Conservation (phyloP, 2,888 invertebrate species). For the Nomada goodeniana region DNA sequence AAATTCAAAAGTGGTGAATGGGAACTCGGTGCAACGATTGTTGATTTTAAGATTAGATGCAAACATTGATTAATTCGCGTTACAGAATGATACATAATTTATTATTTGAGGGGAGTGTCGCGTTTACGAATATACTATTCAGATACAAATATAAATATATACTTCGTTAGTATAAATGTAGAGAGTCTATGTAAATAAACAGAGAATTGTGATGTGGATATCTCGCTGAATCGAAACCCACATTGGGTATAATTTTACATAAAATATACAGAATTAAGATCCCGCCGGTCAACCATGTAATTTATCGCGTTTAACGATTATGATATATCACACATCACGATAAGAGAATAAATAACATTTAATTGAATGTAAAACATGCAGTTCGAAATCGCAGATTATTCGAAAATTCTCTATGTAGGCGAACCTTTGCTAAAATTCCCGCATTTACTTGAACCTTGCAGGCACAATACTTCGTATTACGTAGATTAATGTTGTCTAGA, state of each 20-base stretch:
- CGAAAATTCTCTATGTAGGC: slow-evolving; percentile 19
- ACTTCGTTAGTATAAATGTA: slow-evolving; percentile 43
- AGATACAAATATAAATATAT: slow-evolving; percentile 26
- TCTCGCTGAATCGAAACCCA: slow-evolving; percentile 52
- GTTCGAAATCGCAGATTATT: slow-evolving; percentile 8
- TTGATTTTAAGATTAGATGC: slow-evolving; percentile 40
- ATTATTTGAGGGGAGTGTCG: slow-evolving; percentile 19
- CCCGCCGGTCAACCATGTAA: slow-evolving; percentile 4
- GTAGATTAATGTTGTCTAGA: slow-evolving; percentile 47
- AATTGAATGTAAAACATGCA: slow-evolving; percentile 26
- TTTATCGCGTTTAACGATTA: slow-evolving; percentile 13
- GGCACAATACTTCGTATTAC: slow-evolving; percentile 38
- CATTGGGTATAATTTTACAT: slow-evolving; percentile 66
- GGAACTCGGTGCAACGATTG: slow-evolving; percentile 38
- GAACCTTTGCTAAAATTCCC: slow-evolving; percentile 19
- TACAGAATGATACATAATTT: slow-evolving; percentile 21
- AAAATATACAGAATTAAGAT: slow-evolving; percentile 39
- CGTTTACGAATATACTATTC: slow-evolving; percentile 24
- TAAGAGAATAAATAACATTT: slow-evolving; percentile 16
- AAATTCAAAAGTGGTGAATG: not conserved
- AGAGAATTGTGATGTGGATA: slow-evolving; percentile 47
- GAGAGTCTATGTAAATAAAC: slow-evolving; percentile 58
- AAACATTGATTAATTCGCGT: slow-evolving; percentile 26
- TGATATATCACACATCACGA: slow-evolving; percentile 36
- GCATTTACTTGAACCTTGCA: slow-evolving; percentile 30